These are phyloP conservation scores for Burhinus bistriatus DNA, from an alignment of 2,113 vertebrate species.

Conservation along the genomic window DNA sequence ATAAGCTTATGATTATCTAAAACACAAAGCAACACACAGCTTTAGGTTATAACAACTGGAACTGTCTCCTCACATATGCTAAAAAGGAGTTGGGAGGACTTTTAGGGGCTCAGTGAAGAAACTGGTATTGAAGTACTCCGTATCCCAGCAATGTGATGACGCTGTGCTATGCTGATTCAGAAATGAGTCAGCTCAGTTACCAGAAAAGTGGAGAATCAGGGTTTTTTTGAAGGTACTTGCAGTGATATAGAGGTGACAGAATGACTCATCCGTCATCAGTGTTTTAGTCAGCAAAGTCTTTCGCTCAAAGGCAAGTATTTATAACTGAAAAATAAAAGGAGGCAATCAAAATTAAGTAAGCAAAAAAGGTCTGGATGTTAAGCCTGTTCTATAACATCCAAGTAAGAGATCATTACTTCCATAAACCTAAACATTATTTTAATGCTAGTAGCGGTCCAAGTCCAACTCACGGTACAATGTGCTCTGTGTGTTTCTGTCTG, in stretches of 20 bases:
- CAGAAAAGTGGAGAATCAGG: not conserved
- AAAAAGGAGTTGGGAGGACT: not conserved
- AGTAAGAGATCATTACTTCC: not conserved
- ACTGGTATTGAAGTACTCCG: not conserved
- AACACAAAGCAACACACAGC: accelerated
- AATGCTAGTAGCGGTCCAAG: not conserved
- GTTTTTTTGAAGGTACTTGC: not conserved
- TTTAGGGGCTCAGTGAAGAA: not conserved
- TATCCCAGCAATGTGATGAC: not conserved
- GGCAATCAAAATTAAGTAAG: not conserved
- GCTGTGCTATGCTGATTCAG: not conserved
- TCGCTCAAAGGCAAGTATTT: slow-evolving; percentile 34
- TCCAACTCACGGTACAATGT: not conserved
- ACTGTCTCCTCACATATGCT: not conserved
- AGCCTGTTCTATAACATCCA: not conserved
- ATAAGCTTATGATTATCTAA: not conserved
- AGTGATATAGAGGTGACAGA: not conserved
- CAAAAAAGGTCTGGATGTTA: not conserved
- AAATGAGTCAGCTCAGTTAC: slow-evolving; percentile 20
- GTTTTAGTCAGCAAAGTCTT: slow-evolving; percentile 49
- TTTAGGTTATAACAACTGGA: not conserved
- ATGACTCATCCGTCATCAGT: slow-evolving; percentile 27
- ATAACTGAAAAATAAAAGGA: not conserved
- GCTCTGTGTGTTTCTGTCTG: not conserved
- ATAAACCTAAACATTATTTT: not conserved